Percentiles rank a stretch among this genome's conserved stretches.
These are phyloP conservation scores for Bhutanitis thaidina DNA, from an alignment of 2,888 invertebrate genomes.

Conservation along the genomic window DNA sequence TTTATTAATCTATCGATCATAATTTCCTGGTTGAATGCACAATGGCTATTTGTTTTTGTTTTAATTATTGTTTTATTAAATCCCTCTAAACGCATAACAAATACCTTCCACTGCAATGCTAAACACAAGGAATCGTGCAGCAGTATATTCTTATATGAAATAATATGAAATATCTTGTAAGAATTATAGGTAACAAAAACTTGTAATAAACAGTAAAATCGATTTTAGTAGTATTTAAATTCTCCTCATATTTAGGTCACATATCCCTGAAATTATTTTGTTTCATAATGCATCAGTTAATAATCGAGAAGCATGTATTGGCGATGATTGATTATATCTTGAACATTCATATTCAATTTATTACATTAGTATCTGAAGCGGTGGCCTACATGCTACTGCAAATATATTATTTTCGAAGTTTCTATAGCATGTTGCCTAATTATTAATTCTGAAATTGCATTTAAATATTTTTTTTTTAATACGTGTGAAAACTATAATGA, in stretches of 20 bases:
- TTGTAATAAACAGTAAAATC: too few relatives aligned
- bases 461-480: too few relatives aligned
- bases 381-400: constrained; percentile 46
- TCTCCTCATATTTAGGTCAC: too few relatives aligned
- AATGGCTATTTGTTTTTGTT: neutral
- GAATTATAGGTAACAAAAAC: too few relatives aligned
- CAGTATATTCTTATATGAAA: too few relatives aligned
- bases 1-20: neutral
- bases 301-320: neutral
- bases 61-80: neutral
- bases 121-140: neutral
- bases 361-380: constrained; percentile 42
- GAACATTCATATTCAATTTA: constrained; percentile 28
- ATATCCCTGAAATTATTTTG: too few relatives aligned
- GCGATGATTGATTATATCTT: constrained; percentile 25
- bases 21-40: neutral
- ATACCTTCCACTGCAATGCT: neutral
- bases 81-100: neutral
- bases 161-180: too few relatives aligned
- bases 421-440: constrained; percentile 33
- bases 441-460: too few relatives aligned
- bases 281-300: too few relatives aligned
- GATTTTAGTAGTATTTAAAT: too few relatives aligned
- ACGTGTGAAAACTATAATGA: too few relatives aligned
- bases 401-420: constrained; percentile 50